phyloP scores from a whole-genome alignment of 2,888 invertebrate species.

The Dicroscelio sp. region DNA sequence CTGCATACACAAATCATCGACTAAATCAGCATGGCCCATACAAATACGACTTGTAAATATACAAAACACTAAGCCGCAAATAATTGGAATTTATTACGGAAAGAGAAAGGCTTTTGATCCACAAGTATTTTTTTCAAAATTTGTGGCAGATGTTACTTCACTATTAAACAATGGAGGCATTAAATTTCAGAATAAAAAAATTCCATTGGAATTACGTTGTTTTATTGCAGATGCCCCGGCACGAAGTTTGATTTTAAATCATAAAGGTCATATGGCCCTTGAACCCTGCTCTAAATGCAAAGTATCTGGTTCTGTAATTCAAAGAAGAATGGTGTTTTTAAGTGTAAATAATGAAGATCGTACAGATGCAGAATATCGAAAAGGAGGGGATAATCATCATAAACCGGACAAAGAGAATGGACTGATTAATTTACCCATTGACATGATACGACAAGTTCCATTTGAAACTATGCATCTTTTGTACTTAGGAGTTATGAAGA shows the following conservation, averaged over 20 bases:
- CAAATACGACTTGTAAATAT: conserved; percentile 50
- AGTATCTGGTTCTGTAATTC: not conserved
- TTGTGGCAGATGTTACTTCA: conserved; percentile 24
- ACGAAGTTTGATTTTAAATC: conserved; percentile 49
- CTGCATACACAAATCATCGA: not conserved
- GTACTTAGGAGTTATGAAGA: conserved; percentile 73
- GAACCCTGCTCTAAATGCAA: conserved; percentile 56
- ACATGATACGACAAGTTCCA: conserved; percentile 73
- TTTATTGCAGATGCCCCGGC: conserved; percentile 65
- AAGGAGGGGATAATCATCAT: conserved; percentile 62
- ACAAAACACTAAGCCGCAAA: conserved; percentile 9
- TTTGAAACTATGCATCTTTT: conserved; percentile 81
- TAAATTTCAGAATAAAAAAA: not conserved
- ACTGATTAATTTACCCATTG: conserved; percentile 63
- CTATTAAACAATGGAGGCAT: conserved; percentile 30
- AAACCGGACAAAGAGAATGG: conserved; percentile 53
- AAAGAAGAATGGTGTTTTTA: conserved; percentile 39
- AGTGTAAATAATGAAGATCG: not conserved
- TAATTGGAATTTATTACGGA: conserved; percentile 46
- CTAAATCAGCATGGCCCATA: conserved; percentile 36
- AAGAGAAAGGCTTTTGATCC: conserved; percentile 13
- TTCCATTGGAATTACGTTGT: conserved; percentile 33
- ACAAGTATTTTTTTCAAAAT: conserved; percentile 28
- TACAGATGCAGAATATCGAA: conserved; percentile 39
- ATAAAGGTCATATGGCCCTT: conserved; percentile 55